A percentile compares a stretch with the other conserved stretches of the same genome.
Conservation (phyloP, 2,797 vertebrate species). For the Tokudaia muenninki region DNA sequence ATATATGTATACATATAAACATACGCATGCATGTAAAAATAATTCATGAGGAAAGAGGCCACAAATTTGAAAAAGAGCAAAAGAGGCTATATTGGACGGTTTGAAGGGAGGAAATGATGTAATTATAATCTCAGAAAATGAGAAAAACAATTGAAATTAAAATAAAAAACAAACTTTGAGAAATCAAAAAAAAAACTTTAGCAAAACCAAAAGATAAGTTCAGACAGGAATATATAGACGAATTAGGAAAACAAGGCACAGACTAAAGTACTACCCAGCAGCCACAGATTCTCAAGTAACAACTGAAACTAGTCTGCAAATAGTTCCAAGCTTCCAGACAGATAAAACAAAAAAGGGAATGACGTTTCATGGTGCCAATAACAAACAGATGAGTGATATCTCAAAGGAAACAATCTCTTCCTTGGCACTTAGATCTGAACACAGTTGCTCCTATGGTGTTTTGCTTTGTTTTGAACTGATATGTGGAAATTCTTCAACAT, state of each 20-base stretch:
- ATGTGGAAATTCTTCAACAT: conserved; percentile 4
- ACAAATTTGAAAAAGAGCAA: background rate
- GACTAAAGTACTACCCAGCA: background rate
- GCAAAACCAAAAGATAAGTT: background rate
- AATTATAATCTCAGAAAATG: background rate
- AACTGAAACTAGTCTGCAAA: background rate
- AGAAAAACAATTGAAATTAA: background rate
- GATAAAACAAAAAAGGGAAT: background rate
- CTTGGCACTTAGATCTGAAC: background rate
- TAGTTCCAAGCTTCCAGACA: background rate
- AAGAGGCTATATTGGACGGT: background rate
- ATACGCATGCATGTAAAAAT: background rate
- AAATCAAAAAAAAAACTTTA: background rate
- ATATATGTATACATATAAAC: background rate
- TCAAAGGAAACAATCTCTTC: background rate
- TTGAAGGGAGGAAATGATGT: background rate
- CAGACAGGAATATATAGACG: background rate
- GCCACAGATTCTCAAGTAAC: background rate
- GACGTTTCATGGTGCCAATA: background rate
- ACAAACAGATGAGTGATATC: background rate
- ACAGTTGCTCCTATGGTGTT: background rate
- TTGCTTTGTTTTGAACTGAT: background rate
- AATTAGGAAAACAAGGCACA: background rate
- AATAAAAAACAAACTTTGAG: background rate
- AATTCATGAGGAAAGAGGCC: background rate